Evolutionary conservation across 64 coral and sea anemone genomes (phyloP).

Genomic region (Catalaphyllia jardinei): DNA sequence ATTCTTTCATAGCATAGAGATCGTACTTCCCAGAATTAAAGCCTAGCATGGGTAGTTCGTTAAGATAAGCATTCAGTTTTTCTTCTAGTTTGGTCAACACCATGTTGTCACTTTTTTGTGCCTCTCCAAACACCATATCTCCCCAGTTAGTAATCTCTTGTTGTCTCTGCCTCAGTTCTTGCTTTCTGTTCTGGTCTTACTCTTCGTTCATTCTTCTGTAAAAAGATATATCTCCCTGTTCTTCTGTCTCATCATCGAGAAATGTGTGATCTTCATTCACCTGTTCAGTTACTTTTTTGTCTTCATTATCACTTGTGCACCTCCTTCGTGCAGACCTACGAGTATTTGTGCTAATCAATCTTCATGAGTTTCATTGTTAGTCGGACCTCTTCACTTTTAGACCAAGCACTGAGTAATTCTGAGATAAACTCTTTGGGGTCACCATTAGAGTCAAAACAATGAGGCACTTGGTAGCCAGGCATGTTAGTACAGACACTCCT

Average conservation of each 20-base stretch:
- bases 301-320: no score
- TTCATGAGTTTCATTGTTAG: neutral
- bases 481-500: no score
- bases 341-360: neutral
- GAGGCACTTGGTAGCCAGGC: no score
- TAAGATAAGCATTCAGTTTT: neutral
- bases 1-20: neutral
- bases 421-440: no score
- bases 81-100: neutral
- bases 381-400: no score
- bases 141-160: neutral
- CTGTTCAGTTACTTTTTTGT: no score
- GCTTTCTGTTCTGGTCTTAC: neutral
- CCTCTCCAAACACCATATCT: neutral
- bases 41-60: slow-evolving; percentile 10
- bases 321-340: no score
- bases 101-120: neutral
- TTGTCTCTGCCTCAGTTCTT: neutral
- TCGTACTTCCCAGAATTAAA: slow-evolving; percentile 31
- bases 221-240: neutral
- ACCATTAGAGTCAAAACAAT: no score
- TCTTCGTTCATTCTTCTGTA: no score
- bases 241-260: neutral
- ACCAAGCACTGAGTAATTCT: no score
- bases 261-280: no score